Evolutionary conservation across 2,113 vertebrate species (phyloP).

Genomic region (Agapornis roseicollis): DNA sequence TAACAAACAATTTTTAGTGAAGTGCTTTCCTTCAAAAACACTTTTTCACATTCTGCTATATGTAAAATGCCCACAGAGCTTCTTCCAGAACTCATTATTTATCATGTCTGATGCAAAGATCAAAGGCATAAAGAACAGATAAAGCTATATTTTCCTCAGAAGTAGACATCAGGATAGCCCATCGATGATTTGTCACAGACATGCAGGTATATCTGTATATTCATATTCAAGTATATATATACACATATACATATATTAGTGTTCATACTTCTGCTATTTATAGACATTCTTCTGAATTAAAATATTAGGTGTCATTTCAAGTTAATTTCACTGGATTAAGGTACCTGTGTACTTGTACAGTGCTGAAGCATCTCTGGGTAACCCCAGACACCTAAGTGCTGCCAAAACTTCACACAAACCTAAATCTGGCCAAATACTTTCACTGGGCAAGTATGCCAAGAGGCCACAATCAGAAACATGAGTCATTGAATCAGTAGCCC

Average conservation of each 20-base stretch:
- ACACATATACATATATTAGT: not conserved
- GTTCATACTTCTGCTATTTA: not conserved
- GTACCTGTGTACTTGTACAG: not conserved
- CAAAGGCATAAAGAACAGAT: not conserved
- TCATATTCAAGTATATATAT: not conserved
- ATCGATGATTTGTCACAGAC: not conserved
- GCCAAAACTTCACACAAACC: not conserved
- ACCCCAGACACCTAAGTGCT: rapidly evolving
- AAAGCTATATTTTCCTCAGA: not conserved
- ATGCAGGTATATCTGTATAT: not conserved
- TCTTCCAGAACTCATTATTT: not conserved
- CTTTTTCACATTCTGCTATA: not conserved
- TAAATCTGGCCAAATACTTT: not conserved
- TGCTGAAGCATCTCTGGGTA: not conserved
- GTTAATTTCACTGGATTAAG: not conserved
- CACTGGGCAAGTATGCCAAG: not conserved
- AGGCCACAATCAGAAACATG: rapidly evolving
- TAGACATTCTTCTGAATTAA: not conserved
- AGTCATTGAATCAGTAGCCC: not conserved
- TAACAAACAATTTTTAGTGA: not conserved
- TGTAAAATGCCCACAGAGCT: not conserved
- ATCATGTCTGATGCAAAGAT: not conserved
- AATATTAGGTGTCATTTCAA: not conserved
- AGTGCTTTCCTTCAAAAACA: not conserved
- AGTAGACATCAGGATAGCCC: not conserved